Percentiles rank a stretch among this genome's conserved stretches.
Conservation (phyloP, 2,888 invertebrate genomes). For the Boloria euphrosyne region DNA sequence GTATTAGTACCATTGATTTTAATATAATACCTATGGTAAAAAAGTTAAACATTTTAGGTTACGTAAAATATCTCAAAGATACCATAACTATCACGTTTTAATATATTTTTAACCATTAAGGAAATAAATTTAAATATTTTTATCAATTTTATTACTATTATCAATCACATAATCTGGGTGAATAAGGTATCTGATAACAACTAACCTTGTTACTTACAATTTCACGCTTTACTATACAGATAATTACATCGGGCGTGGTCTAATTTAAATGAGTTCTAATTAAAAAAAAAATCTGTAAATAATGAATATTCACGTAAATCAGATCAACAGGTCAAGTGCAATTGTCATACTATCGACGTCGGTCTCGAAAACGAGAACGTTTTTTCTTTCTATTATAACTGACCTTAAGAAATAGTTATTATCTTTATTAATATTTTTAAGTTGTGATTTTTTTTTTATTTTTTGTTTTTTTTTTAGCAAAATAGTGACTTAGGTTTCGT, state of each 20-base stretch:
- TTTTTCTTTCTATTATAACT: slow-evolving; percentile 7
- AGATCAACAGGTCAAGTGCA: slow-evolving; percentile 43
- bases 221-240: slow-evolving; percentile 15
- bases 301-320: slow-evolving; percentile 29
- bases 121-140: too few relatives aligned
- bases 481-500: too few relatives aligned
- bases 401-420: slow-evolving; percentile 11
- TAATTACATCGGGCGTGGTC: slow-evolving; percentile 4
- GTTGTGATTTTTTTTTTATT: too few relatives aligned
- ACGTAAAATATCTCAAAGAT: too few relatives aligned
- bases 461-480: too few relatives aligned
- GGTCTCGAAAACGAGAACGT: neutral
- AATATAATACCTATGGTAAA: too few relatives aligned
- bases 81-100: too few relatives aligned
- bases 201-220: slow-evolving; percentile 3
- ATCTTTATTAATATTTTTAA: too few relatives aligned
- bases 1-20: too few relatives aligned
- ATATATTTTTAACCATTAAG: too few relatives aligned
- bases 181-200: slow-evolving; percentile 2
- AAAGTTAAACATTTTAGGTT: too few relatives aligned
- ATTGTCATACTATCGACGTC: slow-evolving; percentile 2
- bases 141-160: neutral
- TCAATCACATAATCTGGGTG: too few relatives aligned
- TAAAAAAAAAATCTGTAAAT: slow-evolving; percentile 10
- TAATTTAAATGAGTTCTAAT: slow-evolving; percentile 5